Evolutionary conservation across 2,113 vertebrate genomes (phyloP), one percentile per base, ranked within the genome.

Genomic region (Sula dactylatra): DNA sequence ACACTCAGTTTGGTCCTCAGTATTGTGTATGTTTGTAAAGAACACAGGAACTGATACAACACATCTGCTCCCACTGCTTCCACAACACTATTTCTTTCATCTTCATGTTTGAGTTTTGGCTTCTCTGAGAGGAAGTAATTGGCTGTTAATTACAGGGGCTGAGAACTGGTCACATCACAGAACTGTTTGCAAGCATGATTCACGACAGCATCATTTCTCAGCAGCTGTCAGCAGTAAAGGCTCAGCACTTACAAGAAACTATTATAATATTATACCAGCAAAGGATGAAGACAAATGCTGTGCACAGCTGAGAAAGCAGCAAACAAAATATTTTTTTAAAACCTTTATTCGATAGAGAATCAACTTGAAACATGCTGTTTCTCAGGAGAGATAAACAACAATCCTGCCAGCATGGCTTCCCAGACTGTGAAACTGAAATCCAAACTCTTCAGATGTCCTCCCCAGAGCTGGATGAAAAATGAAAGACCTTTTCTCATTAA

Each of bases 121-220:
- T 94, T 89, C 92, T 89, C 81, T 0, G 73, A 93, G 93, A 97
- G 96, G 97, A 97, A 97, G 97, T 91, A 97, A 97, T 96, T 97
- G 97, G 94, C 97, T 95, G 95, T 97, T 97, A 97, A 97, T 97
- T 96, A 97, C 42, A 89, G 94, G 93, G 91, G 91, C 96, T 95
- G 97, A 97, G 95, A 93, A 85, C 89, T 91, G 95, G 95, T 96
- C 96, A 96, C 95, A 97, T 95, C 95, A 88, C 86, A 95, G 97
- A 79, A 18, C 96, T 94, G 95, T 96, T 97, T 97, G 97, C 95
- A 87, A 92, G 93, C 91, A 73, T 96, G 96, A 97, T 95, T 97
- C 97, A 97, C 91, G 94, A 96, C 94, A 97, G 86, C 96, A 96
- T 95, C 93, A 87, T 97, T 97, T 97, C 96, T 97, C 97, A 96